Evolutionary conservation across 2,888 invertebrate species (phyloP), one percentile per base, ranked within the genome.

Genomic region (Nematopogon swammerdamellus): DNA sequence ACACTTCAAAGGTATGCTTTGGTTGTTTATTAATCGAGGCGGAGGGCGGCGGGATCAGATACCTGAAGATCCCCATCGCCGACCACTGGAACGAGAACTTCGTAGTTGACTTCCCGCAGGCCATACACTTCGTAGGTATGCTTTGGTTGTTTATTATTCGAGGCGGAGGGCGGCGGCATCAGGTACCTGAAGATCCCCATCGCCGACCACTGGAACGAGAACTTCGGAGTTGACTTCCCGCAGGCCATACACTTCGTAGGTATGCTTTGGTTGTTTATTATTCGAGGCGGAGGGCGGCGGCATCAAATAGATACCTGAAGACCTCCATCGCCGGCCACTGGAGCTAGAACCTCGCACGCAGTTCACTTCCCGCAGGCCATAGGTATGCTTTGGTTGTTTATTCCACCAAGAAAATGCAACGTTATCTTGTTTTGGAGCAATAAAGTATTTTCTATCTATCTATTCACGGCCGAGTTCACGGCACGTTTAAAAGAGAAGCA

Each of bases 31-130:
- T n/a, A 59, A 97, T 97, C 72, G 92, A 94, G 71, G 84, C 89
- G 66, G 82, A 82, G 57, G 81, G 84, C 60, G 90, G 89, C 62
- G 86, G 86, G 63, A 94, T 97, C 71, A 91, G 91, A 72, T 97
- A 97, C 83, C 88, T 96, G 84, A 92, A 97, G 83, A 97, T 97
- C 66, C 96, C 97, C 56, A 97, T 97, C 66, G 91, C 93, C 49
- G 97, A 97, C 80, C 96, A 96, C 72, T 94, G 94, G 88, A 95
- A 95, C 66, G 95, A 97, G 80, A 95, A 97, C 79, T 84, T 97
- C 64, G 90, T 94, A 56, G 88, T 89, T 63, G 92, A 94, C 81
- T 97, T 97, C 74, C 95, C 96, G 50, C 88, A 91, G 73, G 95
- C 96, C 61, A 95, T 96, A 67, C 88, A 91, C 61, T 97, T 97